These are phyloP conservation scores for Lepidurus apus DNA, from an alignment of 1,140 invertebrate species.

Conservation along the genomic window DNA sequence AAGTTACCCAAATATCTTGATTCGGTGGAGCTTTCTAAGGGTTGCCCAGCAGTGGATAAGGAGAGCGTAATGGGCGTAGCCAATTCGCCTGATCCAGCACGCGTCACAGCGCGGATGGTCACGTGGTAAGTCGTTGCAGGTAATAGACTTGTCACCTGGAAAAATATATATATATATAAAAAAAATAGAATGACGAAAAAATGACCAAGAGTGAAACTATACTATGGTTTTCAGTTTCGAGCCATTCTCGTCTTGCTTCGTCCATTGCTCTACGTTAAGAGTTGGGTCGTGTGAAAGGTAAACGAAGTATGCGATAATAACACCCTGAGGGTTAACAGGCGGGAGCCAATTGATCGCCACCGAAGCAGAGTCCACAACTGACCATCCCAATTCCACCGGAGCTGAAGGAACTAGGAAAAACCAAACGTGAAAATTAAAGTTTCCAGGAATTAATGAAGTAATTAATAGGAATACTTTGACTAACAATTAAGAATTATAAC, in stretches of 20 bases:
- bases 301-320: conserved; percentile 49
- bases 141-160: conserved; percentile 45
- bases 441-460: too few relatives aligned
- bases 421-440: neutral
- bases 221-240: conserved; percentile 25
- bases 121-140: conserved; percentile 51
- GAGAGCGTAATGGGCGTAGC: conserved; percentile 29
- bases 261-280: conserved; percentile 44
- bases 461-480: too few relatives aligned
- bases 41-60: neutral
- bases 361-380: conserved; percentile 43
- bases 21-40: neutral
- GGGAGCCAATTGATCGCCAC: conserved; percentile 51
- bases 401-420: conserved; percentile 48
- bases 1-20: neutral
- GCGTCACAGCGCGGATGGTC: conserved; percentile 51
- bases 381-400: conserved; percentile 50
- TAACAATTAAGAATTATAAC: too few relatives aligned
- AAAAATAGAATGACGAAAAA: neutral
- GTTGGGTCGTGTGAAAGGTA: conserved; percentile 45
- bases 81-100: conserved; percentile 49
- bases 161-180: conserved; percentile 13
- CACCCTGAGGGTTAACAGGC: conserved; percentile 48
- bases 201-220: neutral
- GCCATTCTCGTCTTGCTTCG: conserved; percentile 42